phyloP scores from a whole-genome alignment of 1,140 invertebrate species.

The Cydia fagiglandana region DNA sequence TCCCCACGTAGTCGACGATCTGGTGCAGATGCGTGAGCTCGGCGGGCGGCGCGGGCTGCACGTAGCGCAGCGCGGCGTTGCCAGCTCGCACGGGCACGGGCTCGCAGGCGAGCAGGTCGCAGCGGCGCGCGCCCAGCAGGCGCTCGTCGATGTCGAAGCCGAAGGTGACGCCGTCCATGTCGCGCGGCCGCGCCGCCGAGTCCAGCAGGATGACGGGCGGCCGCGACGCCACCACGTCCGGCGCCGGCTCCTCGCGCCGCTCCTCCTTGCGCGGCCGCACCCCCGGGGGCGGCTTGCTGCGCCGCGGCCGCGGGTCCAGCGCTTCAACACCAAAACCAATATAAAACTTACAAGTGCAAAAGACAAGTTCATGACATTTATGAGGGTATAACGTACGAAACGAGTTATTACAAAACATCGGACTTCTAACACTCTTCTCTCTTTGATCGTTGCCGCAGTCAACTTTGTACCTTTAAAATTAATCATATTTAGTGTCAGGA shows the following conservation, averaged over 20 bases:
- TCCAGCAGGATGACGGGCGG: constrained; percentile 83
- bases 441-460: too few species aligned
- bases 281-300: neutral
- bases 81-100: constrained; percentile 35
- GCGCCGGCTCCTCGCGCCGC: constrained; percentile 44
- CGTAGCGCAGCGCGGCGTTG: constrained; percentile 45
- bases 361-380: neutral
- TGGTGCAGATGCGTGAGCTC: constrained; percentile 78
- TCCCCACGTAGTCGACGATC: constrained; percentile 82
- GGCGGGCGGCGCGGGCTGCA: constrained; percentile 43
- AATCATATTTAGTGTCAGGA: too few species aligned
- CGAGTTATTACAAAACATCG: too few species aligned
- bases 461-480: too few species aligned
- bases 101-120: constrained; percentile 7
- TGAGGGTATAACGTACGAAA: too few species aligned
- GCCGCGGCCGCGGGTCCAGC: constrained; percentile 43
- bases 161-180: constrained; percentile 82
- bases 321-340: constrained; percentile 29
- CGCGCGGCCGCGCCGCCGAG: constrained; percentile 74
- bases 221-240: constrained; percentile 70
- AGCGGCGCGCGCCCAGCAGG: constrained; percentile 65
- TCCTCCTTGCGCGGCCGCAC: constrained; percentile 35
- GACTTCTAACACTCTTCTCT: too few species aligned
- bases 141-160: constrained; percentile 86
- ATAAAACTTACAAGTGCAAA: neutral